phyloP scores from a whole-genome alignment of 2,888 invertebrate species.

The Chymomyza fuscimana region DNA sequence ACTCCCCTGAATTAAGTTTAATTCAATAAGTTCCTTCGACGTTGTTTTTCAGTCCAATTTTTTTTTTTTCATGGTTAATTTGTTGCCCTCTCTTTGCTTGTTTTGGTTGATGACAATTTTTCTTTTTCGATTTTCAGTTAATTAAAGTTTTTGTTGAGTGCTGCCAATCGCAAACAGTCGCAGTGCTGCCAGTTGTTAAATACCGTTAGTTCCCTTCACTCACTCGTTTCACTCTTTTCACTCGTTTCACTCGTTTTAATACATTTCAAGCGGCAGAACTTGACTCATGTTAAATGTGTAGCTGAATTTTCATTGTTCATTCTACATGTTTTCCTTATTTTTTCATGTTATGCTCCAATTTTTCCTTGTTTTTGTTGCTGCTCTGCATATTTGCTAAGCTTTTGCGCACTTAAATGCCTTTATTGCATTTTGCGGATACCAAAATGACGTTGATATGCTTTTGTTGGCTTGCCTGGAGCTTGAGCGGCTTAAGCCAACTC shows the following conservation, averaged over 20 bases:
- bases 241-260: not conserved
- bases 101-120: not conserved
- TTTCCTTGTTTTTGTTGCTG: not conserved
- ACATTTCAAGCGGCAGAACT: not conserved
- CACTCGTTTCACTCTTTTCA: not conserved
- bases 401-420: constrained; percentile 21
- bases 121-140: not conserved
- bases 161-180: not conserved
- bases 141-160: not conserved
- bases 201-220: not conserved
- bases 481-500: not conserved
- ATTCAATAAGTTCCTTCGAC: no score
- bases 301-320: not conserved
- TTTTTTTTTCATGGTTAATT: no score
- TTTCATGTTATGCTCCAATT: not conserved
- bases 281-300: not conserved
- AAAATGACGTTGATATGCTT: constrained; percentile 13
- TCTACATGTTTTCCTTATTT: not conserved
- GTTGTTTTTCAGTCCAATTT: no score
- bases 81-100: not conserved
- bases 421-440: constrained; percentile 34
- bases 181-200: not conserved
- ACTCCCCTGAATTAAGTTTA: no score
- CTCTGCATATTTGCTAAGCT: not conserved
- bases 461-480: not conserved